These are phyloP conservation scores for Hycleus cichorii DNA, from an alignment of 1,140 invertebrate genomes.

Conservation along the genomic window DNA sequence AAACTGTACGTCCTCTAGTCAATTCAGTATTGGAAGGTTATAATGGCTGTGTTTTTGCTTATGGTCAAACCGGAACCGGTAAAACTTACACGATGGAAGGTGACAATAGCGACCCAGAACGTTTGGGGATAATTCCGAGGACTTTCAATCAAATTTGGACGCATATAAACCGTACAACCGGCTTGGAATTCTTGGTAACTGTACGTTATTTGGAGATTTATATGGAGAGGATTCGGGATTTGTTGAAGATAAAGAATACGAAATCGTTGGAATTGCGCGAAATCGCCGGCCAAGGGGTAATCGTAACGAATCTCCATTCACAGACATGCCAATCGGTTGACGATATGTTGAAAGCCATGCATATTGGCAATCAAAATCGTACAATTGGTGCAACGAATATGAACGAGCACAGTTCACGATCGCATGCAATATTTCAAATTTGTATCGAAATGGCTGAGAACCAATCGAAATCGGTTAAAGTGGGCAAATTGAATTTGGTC, in stretches of 20 bases:
- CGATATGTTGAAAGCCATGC: constrained; percentile 87
- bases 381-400: constrained; percentile 95
- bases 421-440: constrained; percentile 97
- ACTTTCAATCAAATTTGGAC: constrained; percentile 95
- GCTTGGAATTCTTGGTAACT: constrained; percentile 86
- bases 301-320: constrained; percentile 86
- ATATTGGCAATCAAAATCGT: constrained; percentile 80
- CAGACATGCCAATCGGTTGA: constrained; percentile 85
- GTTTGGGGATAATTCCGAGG: constrained; percentile 84
- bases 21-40: constrained; percentile 92
- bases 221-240: constrained; percentile 83
- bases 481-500: constrained; percentile 68
- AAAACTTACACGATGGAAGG: constrained; percentile 87
- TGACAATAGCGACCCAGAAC: constrained; percentile 43
- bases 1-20: constrained; percentile 89
- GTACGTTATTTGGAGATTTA: constrained; percentile 94
- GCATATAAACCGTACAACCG: constrained; percentile 76
- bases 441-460: constrained; percentile 90
- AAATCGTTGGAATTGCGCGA: constrained; percentile 67
- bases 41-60: constrained; percentile 95
- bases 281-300: constrained; percentile 68
- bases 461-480: constrained; percentile 54
- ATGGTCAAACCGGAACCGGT: constrained; percentile 72
- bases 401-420: constrained; percentile 97
- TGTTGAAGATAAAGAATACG: constrained; percentile 74